Evolutionary conservation across 2,113 vertebrate species (phyloP).

Genomic region (Myanophis thanlyinensis): DNA sequence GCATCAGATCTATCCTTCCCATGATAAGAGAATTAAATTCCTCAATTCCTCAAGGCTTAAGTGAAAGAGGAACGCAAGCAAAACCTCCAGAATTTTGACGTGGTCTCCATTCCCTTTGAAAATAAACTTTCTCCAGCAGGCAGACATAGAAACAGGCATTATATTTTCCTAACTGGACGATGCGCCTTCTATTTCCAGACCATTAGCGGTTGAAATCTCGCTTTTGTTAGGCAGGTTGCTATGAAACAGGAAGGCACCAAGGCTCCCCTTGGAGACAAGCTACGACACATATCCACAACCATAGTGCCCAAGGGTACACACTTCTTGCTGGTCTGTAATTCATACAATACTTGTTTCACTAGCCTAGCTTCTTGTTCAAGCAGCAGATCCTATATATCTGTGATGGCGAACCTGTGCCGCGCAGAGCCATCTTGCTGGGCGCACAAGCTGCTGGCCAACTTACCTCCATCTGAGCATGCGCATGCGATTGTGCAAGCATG

Average conservation of each 20-base stretch:
- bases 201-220: neutral
- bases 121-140: neutral
- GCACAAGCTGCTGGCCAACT: too few species aligned
- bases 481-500: too few species aligned
- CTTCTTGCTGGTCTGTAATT: neutral
- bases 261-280: neutral
- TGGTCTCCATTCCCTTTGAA: neutral
- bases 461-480: too few species aligned
- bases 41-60: slow-evolving; percentile 42
- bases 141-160: neutral
- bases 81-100: neutral
- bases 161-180: neutral
- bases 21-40: slow-evolving; percentile 46
- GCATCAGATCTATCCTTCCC: slow-evolving; percentile 63
- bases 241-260: neutral
- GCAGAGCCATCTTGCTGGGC: too few species aligned
- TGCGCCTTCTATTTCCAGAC: neutral
- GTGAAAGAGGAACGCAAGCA: neutral
- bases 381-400: too few species aligned
- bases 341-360: neutral
- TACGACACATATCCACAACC: neutral
- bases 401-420: too few species aligned
- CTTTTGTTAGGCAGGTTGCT: neutral
- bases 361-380: too few species aligned
- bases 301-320: neutral